Percentiles rank a stretch among this genome's conserved stretches.
Conservation (phyloP, 2,113 vertebrate genomes). For the Geococcyx californianus region DNA sequence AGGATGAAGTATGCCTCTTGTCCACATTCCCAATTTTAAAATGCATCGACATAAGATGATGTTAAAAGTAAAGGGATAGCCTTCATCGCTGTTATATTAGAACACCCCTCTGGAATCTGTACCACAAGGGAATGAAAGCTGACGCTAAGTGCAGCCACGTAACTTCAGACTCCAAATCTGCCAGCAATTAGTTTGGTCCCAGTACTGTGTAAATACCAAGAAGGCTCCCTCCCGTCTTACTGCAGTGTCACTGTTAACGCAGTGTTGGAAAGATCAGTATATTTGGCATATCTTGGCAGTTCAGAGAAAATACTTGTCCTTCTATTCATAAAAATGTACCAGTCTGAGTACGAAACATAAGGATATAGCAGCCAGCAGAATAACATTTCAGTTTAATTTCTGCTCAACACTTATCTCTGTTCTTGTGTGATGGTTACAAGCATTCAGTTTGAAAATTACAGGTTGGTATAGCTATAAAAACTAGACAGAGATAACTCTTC, state of each 20-base stretch:
- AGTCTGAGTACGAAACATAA: background rate
- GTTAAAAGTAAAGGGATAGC: slow-evolving; percentile 11
- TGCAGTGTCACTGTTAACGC: background rate
- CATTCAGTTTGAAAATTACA: slow-evolving; percentile 18
- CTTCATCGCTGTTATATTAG: background rate
- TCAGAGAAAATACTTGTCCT: background rate
- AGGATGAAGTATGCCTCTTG: background rate
- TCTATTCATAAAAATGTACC: slow-evolving; percentile 22
- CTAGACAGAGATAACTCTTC: background rate
- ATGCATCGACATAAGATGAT: background rate
- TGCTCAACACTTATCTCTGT: background rate
- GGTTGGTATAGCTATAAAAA: background rate
- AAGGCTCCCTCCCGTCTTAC: background rate
- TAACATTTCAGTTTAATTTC: slow-evolving; percentile 3
- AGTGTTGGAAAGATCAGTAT: background rate
- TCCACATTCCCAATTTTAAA: background rate
- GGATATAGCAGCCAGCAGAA: background rate
- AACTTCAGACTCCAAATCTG: slow-evolving; percentile 3
- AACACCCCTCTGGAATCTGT: background rate
- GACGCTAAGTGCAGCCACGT: background rate
- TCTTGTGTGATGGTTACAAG: background rate
- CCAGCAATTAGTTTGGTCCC: slow-evolving; percentile 5
- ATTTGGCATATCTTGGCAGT: background rate
- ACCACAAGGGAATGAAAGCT: background rate
- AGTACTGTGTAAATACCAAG: background rate